Conservation (phyloP, 1,140 invertebrate genomes). For the Neuroterus valhalla region DNA sequence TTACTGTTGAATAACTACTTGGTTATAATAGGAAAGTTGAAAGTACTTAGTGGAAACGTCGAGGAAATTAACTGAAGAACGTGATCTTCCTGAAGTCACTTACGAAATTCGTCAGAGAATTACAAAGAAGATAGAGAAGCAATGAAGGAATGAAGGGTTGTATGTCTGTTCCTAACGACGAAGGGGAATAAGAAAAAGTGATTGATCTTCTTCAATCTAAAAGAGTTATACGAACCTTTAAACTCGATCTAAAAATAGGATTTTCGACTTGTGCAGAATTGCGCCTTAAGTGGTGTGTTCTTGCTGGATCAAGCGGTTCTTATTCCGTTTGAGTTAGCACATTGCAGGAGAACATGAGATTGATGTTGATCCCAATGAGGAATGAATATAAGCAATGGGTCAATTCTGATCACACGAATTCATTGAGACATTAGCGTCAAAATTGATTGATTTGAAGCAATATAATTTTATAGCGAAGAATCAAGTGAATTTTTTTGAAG, state of each 20-base stretch:
- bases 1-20: too few species aligned
- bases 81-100: not conserved
- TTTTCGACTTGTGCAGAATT: slow-evolving; percentile 42
- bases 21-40: too few species aligned
- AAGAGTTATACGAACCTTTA: slow-evolving; percentile 13
- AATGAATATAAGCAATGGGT: too few species aligned
- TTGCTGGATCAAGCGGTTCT: slow-evolving; percentile 40
- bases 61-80: not conserved
- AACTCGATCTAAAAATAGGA: not conserved
- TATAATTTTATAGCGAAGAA: too few species aligned
- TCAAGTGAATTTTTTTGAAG: too few species aligned
- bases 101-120: not conserved
- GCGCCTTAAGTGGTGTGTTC: slow-evolving; percentile 39
- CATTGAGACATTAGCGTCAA: too few species aligned
- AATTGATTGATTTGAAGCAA: too few species aligned
- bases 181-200: not conserved
- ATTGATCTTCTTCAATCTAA: too few species aligned
- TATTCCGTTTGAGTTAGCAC: slow-evolving; percentile 41
- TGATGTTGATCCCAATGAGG: slow-evolving; percentile 38
- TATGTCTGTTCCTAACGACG: slow-evolving; percentile 3
- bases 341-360: slow-evolving; percentile 43
- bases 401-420: too few species aligned
- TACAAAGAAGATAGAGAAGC: not conserved
- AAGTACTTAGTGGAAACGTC: not conserved
- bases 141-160: slow-evolving; percentile 30